Evolutionary conservation across 2,797 vertebrate species (phyloP).

Genomic region (Sebastes nivosus): DNA sequence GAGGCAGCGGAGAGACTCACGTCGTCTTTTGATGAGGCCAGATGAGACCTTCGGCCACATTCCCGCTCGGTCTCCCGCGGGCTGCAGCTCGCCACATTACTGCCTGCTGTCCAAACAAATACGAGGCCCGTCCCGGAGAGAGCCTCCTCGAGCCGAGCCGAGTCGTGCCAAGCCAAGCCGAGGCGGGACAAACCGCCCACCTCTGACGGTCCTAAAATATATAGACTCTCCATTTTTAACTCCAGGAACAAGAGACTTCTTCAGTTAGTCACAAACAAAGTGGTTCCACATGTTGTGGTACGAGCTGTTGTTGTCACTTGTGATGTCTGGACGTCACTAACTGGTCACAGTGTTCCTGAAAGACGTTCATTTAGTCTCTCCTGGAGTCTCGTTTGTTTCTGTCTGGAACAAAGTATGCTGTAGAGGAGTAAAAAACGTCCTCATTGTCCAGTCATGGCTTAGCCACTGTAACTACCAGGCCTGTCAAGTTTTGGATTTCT

Average conservation of each 20-base stretch:
- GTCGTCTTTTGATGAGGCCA: slow-evolving; percentile 67
- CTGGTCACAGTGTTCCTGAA: not conserved
- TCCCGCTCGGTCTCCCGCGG: slow-evolving; percentile 69
- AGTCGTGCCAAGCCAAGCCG: slow-evolving; percentile 23
- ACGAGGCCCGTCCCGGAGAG: slow-evolving; percentile 39
- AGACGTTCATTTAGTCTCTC: not conserved
- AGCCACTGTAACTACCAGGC: not conserved
- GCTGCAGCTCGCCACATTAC: slow-evolving; percentile 75
- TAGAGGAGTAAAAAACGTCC: not conserved
- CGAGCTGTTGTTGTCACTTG: slow-evolving; percentile 18
- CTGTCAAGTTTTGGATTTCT: not conserved
- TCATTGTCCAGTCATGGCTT: not conserved
- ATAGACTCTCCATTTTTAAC: slow-evolving; percentile 74
- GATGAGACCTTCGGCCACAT: slow-evolving; percentile 71
- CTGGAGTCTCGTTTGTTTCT: not conserved
- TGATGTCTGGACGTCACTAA: slow-evolving; percentile 22
- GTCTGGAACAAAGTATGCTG: not conserved
- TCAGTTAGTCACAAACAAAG: slow-evolving; percentile 41
- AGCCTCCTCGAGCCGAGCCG: slow-evolving; percentile 38
- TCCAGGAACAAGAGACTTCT: slow-evolving; percentile 47
- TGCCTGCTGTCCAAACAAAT: slow-evolving; percentile 80
- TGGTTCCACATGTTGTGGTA: slow-evolving; percentile 35
- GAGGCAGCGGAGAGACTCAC: slow-evolving; percentile 23
- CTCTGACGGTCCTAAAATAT: slow-evolving; percentile 69
- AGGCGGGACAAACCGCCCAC: slow-evolving; percentile 53